phyloP scores from a whole-genome alignment of 2,797 vertebrate genomes.

The Sternarchorhynchus goeldii region DNA sequence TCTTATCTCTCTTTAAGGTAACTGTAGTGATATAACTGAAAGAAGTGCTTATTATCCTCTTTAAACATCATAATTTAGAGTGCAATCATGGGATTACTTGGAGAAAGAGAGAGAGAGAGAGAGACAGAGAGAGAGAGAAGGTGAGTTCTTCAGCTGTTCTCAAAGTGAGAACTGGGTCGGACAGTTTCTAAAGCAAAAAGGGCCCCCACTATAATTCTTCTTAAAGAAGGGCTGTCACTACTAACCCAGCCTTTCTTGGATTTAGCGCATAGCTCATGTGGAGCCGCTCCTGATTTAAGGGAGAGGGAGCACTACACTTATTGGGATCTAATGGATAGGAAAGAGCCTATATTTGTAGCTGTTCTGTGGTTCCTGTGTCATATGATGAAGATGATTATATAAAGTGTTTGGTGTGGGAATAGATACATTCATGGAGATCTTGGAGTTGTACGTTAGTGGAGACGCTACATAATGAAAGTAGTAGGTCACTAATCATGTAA shows the following conservation, averaged over 20 bases:
- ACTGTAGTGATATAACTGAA: conserved; percentile 38
- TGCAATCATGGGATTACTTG: conserved; percentile 53
- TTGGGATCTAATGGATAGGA: conserved; percentile 28
- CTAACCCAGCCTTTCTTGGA: conserved; percentile 35
- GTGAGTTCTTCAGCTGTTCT: conserved; percentile 37
- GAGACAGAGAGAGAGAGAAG: not conserved
- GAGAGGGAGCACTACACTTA: conserved; percentile 11
- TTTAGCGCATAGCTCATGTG: conserved; percentile 36
- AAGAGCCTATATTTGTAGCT: conserved; percentile 24
- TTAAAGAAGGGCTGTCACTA: conserved; percentile 47
- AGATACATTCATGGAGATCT: conserved; percentile 1
- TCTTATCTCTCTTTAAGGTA: not conserved
- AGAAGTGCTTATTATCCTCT: conserved; percentile 45
- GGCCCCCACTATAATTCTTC: conserved; percentile 49
- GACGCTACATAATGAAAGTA: not conserved
- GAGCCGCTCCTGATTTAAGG: conserved; percentile 12
- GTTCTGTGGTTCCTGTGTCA: conserved; percentile 4
- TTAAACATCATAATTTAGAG: conserved; percentile 42
- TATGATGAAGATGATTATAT: conserved; percentile 10
- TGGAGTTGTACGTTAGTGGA: not conserved
- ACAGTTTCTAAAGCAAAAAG: conserved; percentile 47
- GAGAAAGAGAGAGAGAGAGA: conserved; percentile 18
- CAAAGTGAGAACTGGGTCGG: conserved; percentile 50
- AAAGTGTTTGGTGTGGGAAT: conserved; percentile 8
- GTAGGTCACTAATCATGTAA: not conserved